These are phyloP conservation scores for Psilanteris sp. DNA, from an alignment of 1,140 invertebrate species.

Conservation along the genomic window DNA sequence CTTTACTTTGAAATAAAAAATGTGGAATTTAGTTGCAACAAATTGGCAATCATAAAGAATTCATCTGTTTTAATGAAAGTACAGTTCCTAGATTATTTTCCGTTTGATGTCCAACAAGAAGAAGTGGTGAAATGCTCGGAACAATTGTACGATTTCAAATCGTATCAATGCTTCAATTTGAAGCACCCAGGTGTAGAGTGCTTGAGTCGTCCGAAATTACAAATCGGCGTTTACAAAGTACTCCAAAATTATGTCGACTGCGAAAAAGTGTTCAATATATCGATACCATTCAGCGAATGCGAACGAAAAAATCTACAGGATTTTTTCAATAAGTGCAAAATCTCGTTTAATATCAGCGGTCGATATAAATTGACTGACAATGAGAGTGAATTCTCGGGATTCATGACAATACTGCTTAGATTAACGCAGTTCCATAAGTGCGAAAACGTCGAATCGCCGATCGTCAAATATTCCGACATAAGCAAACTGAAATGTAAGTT, in stretches of 20 bases:
- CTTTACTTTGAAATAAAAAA: constrained; percentile 62
- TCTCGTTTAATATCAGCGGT: constrained; percentile 30
- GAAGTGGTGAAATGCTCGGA: not conserved
- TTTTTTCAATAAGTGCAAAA: constrained; percentile 20
- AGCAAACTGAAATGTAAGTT: too few species aligned
- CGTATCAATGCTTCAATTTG: constrained; percentile 20
- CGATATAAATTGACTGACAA: constrained; percentile 56
- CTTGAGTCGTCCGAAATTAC: not conserved
- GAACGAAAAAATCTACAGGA: constrained; percentile 19
- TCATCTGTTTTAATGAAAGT: constrained; percentile 46
- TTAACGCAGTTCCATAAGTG: too few species aligned
- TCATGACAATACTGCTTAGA: constrained; percentile 37
- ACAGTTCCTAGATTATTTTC: constrained; percentile 60
- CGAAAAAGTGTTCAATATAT: constrained; percentile 15
- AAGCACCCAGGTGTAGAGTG: not conserved
- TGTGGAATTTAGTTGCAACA: constrained; percentile 41
- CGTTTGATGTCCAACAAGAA: constrained; percentile 55
- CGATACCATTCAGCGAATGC: constrained; percentile 21
- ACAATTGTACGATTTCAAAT: not conserved
- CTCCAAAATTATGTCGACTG: not conserved
- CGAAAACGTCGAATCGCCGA: too few species aligned
- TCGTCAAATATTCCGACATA: too few species aligned
- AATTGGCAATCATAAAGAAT: constrained; percentile 2
- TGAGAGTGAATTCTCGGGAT: constrained; percentile 26
- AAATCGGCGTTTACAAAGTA: constrained; percentile 41